Evolutionary conservation across 2,797 vertebrate genomes (phyloP), one percentile per base, ranked within the genome.

Genomic region (Cyclopterus lumpus): DNA sequence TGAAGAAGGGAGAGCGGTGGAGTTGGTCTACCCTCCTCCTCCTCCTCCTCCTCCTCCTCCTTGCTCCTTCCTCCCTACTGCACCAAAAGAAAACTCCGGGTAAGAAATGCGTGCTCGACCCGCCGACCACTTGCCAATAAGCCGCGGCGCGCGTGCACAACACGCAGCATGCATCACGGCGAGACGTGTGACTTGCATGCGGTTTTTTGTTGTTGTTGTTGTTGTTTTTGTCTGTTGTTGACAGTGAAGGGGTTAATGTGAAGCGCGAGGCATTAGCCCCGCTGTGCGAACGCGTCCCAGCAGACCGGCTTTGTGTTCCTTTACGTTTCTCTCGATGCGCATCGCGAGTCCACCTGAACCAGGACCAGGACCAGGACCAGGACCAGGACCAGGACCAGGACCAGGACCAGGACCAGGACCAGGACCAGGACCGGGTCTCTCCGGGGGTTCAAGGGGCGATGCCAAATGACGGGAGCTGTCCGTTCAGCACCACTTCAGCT

Each of bases 1-100:
- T 93, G 92, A 94, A 92, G 89, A 91, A 86, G 83, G 92, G 90
- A 94, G 91, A 90, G 88, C 85, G 89, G 92, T 88, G 92, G 94
- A 94, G 91, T 90, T 90, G 84, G 58, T 83, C 80, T 84, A 58
- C 84, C 84, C 73, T 6, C 24, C 51, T 8, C 64, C 44, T 20
- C 38, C 75, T 72, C 53, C 77, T 71, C 57, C 54, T 80, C 67
- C 42, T 86, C 67, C 57, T 85, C 67, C 73, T 90, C 63, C 81
- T 83, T 85, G 73, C 61, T 72, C 58, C 71, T 68, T 78, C 77
- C 36, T 82, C 85, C 81, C 89, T 84, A 89, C 85, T 94, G 93
- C 94, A 93, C 91, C 93, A 94, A 94, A 92, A 86, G 84, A 86
- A 92, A 94, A 94, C 80, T 92, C 87, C 81, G 84, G 94, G 94